Base-by-base conservation (phyloP, 2,888 invertebrate species). In the Trichogramma evanescens region DNA sequence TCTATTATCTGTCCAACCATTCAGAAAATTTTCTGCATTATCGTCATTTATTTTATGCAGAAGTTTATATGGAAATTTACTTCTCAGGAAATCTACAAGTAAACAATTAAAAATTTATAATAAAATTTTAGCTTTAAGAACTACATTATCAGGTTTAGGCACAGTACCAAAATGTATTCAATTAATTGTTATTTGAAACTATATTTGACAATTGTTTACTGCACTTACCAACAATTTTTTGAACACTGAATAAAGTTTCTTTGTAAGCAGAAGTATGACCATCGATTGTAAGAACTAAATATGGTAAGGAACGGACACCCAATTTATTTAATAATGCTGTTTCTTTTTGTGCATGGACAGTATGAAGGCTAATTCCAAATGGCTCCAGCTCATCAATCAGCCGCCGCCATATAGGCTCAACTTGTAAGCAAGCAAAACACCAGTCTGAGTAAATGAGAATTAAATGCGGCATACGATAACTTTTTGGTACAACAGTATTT, bases 401-500 rank as follows among this genome's bases (percentile, higher is more conserved):
- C 65, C 91, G 85, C 54, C 91, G 84, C 85, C 95, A 93, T 7
- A 91, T 84, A 1, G 89, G 89, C 52, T 94, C 93, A n/a, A 90
- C 87, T 70, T 88, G 89, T 65, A 93, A 86, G 76, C 96, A 97
- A 54, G 91, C 87, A 77, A 94, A 92, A 75, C 96, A 97, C 90
- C 93, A 95, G 78, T 96, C 95, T 6, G 92, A 89, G 79, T 95
- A 97, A 77, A 94, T 93, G 68, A 96, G 85, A 54, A 97, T 83
- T 60, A 97, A 80, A 62, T 93, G 89, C 7, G 95, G 94, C 44
- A 88, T 88, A 65, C 85, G 86, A 61, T 84, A 81, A 73, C 93
- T 95, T 74, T 91, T 92, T 63, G 93, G 92, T 57, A 94, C 77
- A 66, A 95, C 84, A 62, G 87, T 87, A 73, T 91, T 92, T 74